These are phyloP conservation scores for Sarcoramphus papa DNA, from an alignment of 2,797 vertebrate species.

Conservation along the genomic window DNA sequence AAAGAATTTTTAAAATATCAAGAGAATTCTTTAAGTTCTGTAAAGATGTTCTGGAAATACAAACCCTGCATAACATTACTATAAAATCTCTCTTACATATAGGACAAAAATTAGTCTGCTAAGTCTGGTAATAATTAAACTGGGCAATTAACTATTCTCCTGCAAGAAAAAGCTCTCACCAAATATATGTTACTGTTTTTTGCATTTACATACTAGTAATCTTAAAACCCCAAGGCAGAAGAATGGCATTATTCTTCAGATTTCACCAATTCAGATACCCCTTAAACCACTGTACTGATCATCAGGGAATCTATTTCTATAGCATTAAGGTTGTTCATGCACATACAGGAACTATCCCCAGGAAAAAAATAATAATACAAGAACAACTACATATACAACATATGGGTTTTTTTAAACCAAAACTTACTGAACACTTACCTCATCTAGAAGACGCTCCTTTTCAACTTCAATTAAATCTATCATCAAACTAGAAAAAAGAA, in stretches of 20 bases:
- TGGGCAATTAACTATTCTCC: not conserved
- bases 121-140: not conserved
- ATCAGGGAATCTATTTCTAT: not conserved
- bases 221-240: not conserved
- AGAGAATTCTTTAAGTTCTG: not conserved
- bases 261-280: not conserved
- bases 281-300: not conserved
- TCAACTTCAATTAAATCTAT: constrained; percentile 85
- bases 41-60: not conserved
- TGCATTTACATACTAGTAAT: not conserved
- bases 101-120: not conserved
- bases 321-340: not conserved
- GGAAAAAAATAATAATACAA: not conserved
- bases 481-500: constrained; percentile 71
- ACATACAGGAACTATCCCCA: not conserved
- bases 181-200: not conserved
- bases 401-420: fast-evolving
- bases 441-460: constrained; percentile 86
- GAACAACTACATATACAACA: not conserved
- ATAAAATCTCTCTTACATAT: not conserved
- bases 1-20: not conserved
- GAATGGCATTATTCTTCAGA: not conserved
- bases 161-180: not conserved
- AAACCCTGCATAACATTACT: not conserved
- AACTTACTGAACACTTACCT: constrained; percentile 74